Conservation (phyloP, 2,888 invertebrate species). For the Hermodice carunculata region DNA sequence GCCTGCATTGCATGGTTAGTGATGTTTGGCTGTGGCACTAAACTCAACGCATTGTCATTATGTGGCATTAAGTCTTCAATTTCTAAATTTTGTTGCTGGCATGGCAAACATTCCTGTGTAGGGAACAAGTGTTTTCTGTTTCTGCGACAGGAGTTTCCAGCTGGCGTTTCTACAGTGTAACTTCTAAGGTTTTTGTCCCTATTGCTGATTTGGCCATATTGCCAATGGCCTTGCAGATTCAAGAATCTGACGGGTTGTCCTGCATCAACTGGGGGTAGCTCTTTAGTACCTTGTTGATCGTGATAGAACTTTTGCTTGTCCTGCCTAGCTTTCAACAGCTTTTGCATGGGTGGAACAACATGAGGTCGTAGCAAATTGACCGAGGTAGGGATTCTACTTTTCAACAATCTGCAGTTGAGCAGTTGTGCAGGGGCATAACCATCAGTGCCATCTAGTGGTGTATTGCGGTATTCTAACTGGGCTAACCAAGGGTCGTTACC, state of each 20-base stretch:
- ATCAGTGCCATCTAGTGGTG: not conserved
- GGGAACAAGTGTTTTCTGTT: not conserved
- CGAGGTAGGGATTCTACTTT: not conserved
- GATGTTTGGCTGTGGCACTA: too few relatives aligned
- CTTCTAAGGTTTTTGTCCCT: not conserved
- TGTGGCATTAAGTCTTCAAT: too few relatives aligned
- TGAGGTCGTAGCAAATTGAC: not conserved
- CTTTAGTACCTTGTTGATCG: not conserved
- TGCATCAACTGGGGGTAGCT: too few relatives aligned
- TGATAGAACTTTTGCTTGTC: not conserved
- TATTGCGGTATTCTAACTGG: not conserved
- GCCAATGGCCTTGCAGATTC: too few relatives aligned
- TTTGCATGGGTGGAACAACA: not conserved
- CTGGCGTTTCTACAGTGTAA: not conserved
- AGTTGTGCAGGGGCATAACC: not conserved
- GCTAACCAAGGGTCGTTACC: too few relatives aligned
- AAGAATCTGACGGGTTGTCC: too few relatives aligned
- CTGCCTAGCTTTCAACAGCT: not conserved
- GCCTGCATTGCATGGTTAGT: too few relatives aligned
- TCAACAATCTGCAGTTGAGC: not conserved
- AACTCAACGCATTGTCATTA: too few relatives aligned
- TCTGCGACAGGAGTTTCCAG: not conserved
- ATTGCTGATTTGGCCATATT: not conserved
- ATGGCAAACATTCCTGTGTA: too few relatives aligned
- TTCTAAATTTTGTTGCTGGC: too few relatives aligned